Evolutionary conservation across 2,888 invertebrate genomes (phyloP).

Genomic region (Tinea trinotella): DNA sequence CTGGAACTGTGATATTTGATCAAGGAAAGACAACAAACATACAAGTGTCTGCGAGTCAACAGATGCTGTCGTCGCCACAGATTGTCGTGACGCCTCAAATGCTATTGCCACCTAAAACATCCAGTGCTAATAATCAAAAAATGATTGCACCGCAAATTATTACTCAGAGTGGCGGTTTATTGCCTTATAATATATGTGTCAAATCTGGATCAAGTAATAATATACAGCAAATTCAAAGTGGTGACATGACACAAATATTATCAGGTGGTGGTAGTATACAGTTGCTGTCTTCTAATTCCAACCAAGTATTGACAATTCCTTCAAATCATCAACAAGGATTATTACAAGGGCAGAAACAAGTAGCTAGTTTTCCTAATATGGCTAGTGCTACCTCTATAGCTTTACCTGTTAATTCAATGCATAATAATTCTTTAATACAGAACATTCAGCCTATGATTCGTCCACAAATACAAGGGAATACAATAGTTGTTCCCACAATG

Average conservation of each 20-base stretch:
- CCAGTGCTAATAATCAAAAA: slow-evolving; percentile 49
- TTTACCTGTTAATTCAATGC: slow-evolving; percentile 61
- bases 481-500: slow-evolving; percentile 61
- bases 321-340: slow-evolving; percentile 55
- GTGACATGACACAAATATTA: slow-evolving; percentile 59
- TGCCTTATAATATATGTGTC: slow-evolving; percentile 66
- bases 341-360: slow-evolving; percentile 61
- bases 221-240: slow-evolving; percentile 59
- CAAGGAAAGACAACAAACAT: slow-evolving; percentile 61
- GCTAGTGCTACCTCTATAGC: slow-evolving; percentile 65
- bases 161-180: slow-evolving; percentile 49
- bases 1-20: slow-evolving; percentile 62
- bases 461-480: slow-evolving; percentile 60
- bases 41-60: slow-evolving; percentile 60
- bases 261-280: slow-evolving; percentile 62
- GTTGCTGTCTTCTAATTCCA: slow-evolving; percentile 67
- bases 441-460: slow-evolving; percentile 68
- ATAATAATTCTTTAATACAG: slow-evolving; percentile 59
- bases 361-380: slow-evolving; percentile 61
- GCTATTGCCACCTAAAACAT: slow-evolving; percentile 61
- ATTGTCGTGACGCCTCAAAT: slow-evolving; percentile 67
- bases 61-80: slow-evolving; percentile 62
- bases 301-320: slow-evolving; percentile 62
- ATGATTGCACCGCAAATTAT: slow-evolving; percentile 58
- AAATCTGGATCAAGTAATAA: slow-evolving; percentile 58